Conservation (phyloP, 2,888 invertebrate species). For the Odontomyia ornata region DNA sequence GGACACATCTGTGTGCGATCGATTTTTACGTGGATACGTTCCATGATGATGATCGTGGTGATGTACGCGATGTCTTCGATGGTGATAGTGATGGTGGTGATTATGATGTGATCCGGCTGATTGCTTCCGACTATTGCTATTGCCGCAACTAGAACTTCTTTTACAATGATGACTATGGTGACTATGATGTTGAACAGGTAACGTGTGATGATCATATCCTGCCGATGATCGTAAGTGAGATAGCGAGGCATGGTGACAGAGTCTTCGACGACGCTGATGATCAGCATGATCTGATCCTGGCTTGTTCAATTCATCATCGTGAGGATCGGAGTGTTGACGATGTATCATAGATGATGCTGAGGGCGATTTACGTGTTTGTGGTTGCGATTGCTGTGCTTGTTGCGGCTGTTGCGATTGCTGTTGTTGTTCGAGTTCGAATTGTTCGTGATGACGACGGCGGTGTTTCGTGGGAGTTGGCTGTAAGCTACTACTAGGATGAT, state of each 20-base stretch:
- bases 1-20: conserved; percentile 62
- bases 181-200: conserved; percentile 51
- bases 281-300: conserved; percentile 44
- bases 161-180: conserved; percentile 53
- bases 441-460: conserved; percentile 51
- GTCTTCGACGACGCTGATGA: conserved; percentile 22
- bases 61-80: conserved; percentile 45
- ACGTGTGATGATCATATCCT: conserved; percentile 50
- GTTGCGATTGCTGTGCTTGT: not conserved
- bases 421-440: conserved; percentile 54
- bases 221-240: conserved; percentile 47
- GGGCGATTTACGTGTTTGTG: not conserved
- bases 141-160: conserved; percentile 53
- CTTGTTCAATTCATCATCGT: conserved; percentile 34
- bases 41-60: conserved; percentile 51
- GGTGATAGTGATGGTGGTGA: conserved; percentile 48
- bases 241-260: conserved; percentile 34
- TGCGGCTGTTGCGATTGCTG: conserved; percentile 48
- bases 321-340: conserved; percentile 17
- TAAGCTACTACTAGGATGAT: conserved; percentile 56
- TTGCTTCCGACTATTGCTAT: conserved; percentile 42
- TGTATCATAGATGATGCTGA: conserved; percentile 50
- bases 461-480: conserved; percentile 51
- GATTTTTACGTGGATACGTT: conserved; percentile 59
- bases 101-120: conserved; percentile 42